These are phyloP conservation scores for Actinemys pallida DNA, from an alignment of 2,113 vertebrate species.

Conservation along the genomic window DNA sequence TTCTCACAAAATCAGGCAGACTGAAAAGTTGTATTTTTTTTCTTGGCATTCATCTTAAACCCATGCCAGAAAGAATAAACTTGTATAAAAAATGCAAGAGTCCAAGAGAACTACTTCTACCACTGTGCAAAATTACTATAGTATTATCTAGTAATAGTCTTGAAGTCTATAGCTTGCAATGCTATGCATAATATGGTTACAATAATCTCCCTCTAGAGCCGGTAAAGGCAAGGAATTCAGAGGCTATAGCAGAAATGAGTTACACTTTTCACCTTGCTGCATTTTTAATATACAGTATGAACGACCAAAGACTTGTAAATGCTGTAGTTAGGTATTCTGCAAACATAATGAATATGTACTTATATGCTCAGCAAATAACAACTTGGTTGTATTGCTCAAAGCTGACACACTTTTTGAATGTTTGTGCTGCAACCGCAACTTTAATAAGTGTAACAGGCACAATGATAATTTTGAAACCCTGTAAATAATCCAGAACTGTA, in stretches of 20 bases:
- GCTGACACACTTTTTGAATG: neutral
- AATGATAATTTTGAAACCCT: neutral
- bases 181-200: neutral
- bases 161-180: neutral
- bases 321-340: neutral
- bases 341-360: accelerated
- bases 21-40: neutral
- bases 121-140: neutral
- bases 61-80: accelerated
- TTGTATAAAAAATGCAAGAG: neutral
- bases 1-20: neutral
- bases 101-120: neutral
- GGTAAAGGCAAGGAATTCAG: neutral
- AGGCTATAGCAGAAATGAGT: neutral
- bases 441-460: neutral
- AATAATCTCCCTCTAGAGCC: neutral
- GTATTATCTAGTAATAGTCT: neutral
- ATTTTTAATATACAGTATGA: neutral
- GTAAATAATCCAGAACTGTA: neutral
- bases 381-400: neutral
- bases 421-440: neutral
- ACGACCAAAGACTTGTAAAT: neutral
- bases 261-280: neutral
- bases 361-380: neutral
- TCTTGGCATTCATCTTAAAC: neutral